Evolutionary conservation across 2,797 vertebrate species (phyloP).

Genomic region (Serranus cabrilla): DNA sequence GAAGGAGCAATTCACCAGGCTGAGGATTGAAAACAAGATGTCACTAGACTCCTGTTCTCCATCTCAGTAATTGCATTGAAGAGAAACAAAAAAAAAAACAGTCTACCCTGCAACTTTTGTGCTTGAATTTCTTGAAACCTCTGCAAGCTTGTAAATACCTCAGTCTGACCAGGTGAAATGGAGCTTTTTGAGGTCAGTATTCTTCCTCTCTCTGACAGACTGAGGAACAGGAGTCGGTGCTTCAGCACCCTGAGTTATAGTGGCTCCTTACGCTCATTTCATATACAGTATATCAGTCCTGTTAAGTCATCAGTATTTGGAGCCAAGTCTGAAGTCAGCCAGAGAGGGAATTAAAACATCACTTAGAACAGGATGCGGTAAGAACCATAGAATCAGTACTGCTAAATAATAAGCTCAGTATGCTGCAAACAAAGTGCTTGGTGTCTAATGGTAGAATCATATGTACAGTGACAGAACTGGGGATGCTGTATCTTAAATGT

Average conservation of each 20-base stretch:
- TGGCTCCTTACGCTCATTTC: slow-evolving; percentile 17
- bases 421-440: not conserved
- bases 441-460: not conserved
- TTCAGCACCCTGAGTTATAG: not conserved
- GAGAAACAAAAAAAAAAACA: not conserved
- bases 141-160: not conserved
- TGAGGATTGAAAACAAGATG: not conserved
- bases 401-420: not conserved
- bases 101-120: not conserved
- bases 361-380: not conserved
- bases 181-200: not conserved
- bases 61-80: not conserved
- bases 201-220: not conserved
- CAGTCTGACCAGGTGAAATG: not conserved
- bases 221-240: not conserved
- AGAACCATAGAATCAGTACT: not conserved
- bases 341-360: slow-evolving; percentile 32
- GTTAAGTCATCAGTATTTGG: slow-evolving; percentile 50
- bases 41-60: not conserved
- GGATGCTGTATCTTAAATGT: not conserved
- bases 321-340: slow-evolving; percentile 36
- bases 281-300: slow-evolving; percentile 35
- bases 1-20: not conserved
- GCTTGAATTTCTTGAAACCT: not conserved
- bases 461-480: not conserved